A percentile compares a stretch with the other conserved stretches of the same genome.
These are phyloP conservation scores for Idaea biselata DNA, from an alignment of 2,888 invertebrate species.

Conservation along the genomic window DNA sequence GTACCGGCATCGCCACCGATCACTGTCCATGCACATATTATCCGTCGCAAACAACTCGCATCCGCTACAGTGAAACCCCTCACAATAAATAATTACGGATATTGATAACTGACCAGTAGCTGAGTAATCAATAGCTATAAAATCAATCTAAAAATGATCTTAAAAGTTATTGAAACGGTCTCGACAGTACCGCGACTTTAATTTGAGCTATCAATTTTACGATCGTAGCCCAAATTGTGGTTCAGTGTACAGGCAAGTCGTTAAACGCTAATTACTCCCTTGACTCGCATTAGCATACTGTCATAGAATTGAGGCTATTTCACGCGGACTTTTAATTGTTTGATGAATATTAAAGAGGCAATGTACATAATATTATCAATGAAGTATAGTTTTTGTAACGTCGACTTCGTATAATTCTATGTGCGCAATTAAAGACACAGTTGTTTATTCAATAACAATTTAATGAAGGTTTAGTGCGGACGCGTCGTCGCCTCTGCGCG, in stretches of 20 bases:
- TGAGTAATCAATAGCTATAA: slow-evolving; percentile 49
- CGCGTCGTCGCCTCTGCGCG: slow-evolving; percentile 26
- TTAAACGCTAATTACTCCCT: slow-evolving; percentile 52
- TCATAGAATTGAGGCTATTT: slow-evolving; percentile 51
- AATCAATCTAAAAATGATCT: slow-evolving; percentile 46
- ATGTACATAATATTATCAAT: slow-evolving; percentile 50
- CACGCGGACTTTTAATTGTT: slow-evolving; percentile 57
- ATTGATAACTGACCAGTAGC: slow-evolving; percentile 61
- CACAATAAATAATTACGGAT: slow-evolving; percentile 76
- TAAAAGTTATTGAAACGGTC: slow-evolving; percentile 33
- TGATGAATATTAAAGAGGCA: slow-evolving; percentile 63
- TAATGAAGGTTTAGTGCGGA: slow-evolving; percentile 43
- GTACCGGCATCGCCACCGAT: slow-evolving; percentile 61
- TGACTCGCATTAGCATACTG: slow-evolving; percentile 49
- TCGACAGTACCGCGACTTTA: slow-evolving; percentile 29
- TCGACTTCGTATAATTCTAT: slow-evolving; percentile 46
- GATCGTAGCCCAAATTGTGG: slow-evolving; percentile 43
- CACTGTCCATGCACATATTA: slow-evolving; percentile 70
- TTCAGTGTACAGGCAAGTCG: slow-evolving; percentile 49
- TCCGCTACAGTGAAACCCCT: slow-evolving; percentile 66
- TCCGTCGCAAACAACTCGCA: slow-evolving; percentile 73
- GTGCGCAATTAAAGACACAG: slow-evolving; percentile 53
- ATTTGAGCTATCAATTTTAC: slow-evolving; percentile 41
- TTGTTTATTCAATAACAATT: slow-evolving; percentile 52
- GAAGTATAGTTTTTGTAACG: slow-evolving; percentile 46